Evolutionary conservation across 2,113 vertebrate species (phyloP), one percentile per base, ranked within the genome.

Genomic region (Carlito syrichta): DNA sequence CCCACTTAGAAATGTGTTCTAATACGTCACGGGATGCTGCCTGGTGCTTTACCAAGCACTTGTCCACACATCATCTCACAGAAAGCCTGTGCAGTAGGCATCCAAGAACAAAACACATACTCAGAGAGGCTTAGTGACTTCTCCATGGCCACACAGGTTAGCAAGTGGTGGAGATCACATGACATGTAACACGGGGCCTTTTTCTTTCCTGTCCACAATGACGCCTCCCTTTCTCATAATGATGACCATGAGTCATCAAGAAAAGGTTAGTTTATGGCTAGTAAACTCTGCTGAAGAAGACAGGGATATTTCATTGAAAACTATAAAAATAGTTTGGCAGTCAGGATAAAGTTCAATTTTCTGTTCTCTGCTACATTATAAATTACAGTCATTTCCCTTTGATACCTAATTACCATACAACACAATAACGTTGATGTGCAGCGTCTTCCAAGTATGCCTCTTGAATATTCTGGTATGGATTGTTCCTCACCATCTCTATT

Each of bases 211-310:
- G 22, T 71, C 16, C 16, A 60, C 38, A 30, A 5, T 16, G 32
- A 35, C 11, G 16, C 23, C 83, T 88, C 38, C 54, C 82, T 68
- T 85, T 82, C 35, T 78, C 60, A 82, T 43, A 56, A 68, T 45
- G 88, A 62, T 71, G 91, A 77, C 54, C 23, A 13, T 96, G 97
- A 97, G 92, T 97, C 96, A 97, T 86, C 66, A 68, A 94, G 86
- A 95, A 94, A 97, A 94, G 60, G 74, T 93, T 88, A 88, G 66
- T 56, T 43, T 66, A 81, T 38, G 45, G 76, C 56, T 68, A 77
- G 40, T 45, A 85, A 85, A 91, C 48, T 50, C 38, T 89, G 40
- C 38, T 71, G 60, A 77, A 94, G 25, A 87, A 79, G 19, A 91
- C 45, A 95, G 62, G 92, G 89, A 96, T 97, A 78, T 73, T 79